Base-by-base conservation (phyloP, 2,888 invertebrate species). In the Drosophila anomalata region DNA sequence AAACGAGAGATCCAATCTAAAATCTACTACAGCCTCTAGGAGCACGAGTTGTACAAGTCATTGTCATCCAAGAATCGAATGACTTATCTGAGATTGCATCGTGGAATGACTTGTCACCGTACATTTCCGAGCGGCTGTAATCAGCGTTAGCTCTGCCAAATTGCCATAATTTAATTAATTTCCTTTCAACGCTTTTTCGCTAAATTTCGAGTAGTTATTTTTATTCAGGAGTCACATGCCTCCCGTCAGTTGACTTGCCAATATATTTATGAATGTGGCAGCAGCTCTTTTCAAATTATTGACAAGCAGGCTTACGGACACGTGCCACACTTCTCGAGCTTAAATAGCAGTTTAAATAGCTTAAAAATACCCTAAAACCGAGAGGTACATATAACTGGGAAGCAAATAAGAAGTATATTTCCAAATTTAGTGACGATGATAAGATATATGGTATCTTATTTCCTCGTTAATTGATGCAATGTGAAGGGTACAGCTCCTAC, bases 141-240 rank as follows among this genome's bases (percentile, higher is more conserved):
- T 60, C 69, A 54, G 26, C 54, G 51, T 72, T 58, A 60, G 59
- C 52, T 57, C 41, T 41, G 17, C 51, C 66, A 44, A 67, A 65
- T 72, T 56, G 73, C 31, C 63, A 76, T 74, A 69, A 73, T 73
- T 80, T 66, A 78, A 74, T 84, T 73, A 76, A 74, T 75, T 79
- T 51, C 52, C 62, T 52, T 55, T 67, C 54, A 41, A 24, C 73
- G 29, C 22, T 66, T 72, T 80, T 76, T 61, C 71, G 54, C 65
- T 51, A 75, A 59, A 56, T 70, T 63, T 73, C 80, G 42, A 44
- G 70, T 73, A 36, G n/a, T 81, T 74, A 75, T 67, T 73, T 78
- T 70, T 69, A 73, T 66, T 54, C 20, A 20, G 52, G 52, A 85
- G 88, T 83, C 82, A 83, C 82, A 83, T 83, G 82, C 65, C 61